A percentile compares a stretch with the other conserved stretches of the same genome.
Evolutionary conservation across 2,888 invertebrate species (phyloP).

Genomic region (Copidosoma aretas): DNA sequence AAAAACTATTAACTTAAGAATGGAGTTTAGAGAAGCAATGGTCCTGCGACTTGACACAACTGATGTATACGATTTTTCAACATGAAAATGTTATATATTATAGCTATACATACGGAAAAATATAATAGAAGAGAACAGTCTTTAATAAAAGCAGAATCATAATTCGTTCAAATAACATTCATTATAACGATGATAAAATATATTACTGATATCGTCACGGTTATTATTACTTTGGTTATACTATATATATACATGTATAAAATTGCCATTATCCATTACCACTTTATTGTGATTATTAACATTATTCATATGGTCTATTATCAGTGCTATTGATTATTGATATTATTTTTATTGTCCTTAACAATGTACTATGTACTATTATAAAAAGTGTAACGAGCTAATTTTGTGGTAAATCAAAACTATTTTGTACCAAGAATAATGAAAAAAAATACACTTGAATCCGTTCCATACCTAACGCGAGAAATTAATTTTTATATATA

Average conservation of each 20-base stretch:
- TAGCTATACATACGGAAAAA: slow-evolving; percentile 60
- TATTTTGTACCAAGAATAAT: slow-evolving; percentile 38
- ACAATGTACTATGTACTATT: slow-evolving; percentile 26
- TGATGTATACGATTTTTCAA: slow-evolving; percentile 66
- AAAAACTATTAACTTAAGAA: slow-evolving; percentile 39
- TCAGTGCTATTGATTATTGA: slow-evolving; percentile 17
- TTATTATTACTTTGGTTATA: slow-evolving; percentile 41
- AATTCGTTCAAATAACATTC: slow-evolving; percentile 53
- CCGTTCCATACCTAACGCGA: slow-evolving; percentile 39
- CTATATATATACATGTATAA: slow-evolving; percentile 8
- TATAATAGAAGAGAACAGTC: slow-evolving; percentile 57
- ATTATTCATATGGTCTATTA: slow-evolving; percentile 40
- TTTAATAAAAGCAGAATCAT: slow-evolving; percentile 48
- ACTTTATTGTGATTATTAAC: slow-evolving; percentile 44
- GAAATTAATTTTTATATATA: slow-evolving; percentile 41
- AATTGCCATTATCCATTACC: slow-evolving; percentile 43
- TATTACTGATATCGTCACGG: slow-evolving; percentile 33
- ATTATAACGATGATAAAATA: slow-evolving; percentile 53
- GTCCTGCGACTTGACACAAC: slow-evolving; percentile 62
- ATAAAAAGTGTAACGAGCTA: slow-evolving; percentile 36
- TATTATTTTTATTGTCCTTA: slow-evolving; percentile 35
- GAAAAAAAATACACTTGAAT: slow-evolving; percentile 30
- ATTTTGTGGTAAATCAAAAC: slow-evolving; percentile 37
- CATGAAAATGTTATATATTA: slow-evolving; percentile 62
- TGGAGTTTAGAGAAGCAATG: slow-evolving; percentile 56